Evolutionary conservation across 2,797 vertebrate genomes (phyloP).

Genomic region (Sparus aurata): DNA sequence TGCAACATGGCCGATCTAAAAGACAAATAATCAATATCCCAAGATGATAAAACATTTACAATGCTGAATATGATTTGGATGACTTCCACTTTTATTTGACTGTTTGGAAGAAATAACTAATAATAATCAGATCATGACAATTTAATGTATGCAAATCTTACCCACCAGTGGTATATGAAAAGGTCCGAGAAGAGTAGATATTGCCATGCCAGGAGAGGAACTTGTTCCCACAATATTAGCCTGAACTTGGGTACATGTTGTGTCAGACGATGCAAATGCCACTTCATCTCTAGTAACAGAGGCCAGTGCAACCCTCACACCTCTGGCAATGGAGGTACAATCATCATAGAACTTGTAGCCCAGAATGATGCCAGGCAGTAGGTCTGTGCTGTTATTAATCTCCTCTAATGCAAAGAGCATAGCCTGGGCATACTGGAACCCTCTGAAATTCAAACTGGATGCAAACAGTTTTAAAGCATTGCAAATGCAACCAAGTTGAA

Average conservation of each 20-base stretch:
- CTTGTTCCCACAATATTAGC: not conserved
- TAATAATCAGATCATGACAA: not conserved
- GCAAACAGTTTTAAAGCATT: not conserved
- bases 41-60: not conserved
- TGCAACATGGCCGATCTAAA: not conserved
- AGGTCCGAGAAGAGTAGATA: not conserved
- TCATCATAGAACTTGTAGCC: not conserved
- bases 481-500: no score
- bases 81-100: no score
- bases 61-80: not conserved
- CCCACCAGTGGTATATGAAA: not conserved
- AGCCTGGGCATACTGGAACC: slow-evolving; percentile 48
- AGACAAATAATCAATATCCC: not conserved
- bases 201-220: not conserved
- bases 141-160: not conserved
- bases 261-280: not conserved
- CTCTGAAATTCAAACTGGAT: not conserved
- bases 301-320: not conserved
- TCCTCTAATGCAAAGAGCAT: slow-evolving; percentile 73
- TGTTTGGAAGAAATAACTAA: not conserved
- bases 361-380: not conserved
- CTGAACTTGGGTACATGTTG: not conserved
- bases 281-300: not conserved
- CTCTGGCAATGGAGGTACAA: not conserved
- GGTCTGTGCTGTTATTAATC: not conserved